Evolutionary conservation across 1,140 invertebrate genomes (phyloP).

Genomic region (Brachionus koreanus): DNA sequence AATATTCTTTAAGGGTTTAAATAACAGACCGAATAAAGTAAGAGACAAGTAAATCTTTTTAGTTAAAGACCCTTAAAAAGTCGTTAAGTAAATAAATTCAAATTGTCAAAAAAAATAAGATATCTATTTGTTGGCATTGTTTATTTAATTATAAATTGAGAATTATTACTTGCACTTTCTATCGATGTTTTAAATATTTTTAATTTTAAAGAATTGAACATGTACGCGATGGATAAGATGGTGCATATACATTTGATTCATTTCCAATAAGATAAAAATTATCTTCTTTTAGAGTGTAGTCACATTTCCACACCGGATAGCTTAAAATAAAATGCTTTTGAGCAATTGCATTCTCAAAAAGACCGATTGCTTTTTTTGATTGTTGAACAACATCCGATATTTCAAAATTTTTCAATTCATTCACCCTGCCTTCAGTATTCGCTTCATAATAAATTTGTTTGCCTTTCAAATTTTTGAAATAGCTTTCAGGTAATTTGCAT

Average conservation of each 20-base stretch:
- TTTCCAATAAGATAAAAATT: not conserved
- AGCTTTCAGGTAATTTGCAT: not conserved
- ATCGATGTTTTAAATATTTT: too few species aligned
- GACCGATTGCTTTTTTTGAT: not conserved
- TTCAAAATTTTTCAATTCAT: not conserved
- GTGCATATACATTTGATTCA: not conserved
- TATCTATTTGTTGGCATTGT: too few species aligned
- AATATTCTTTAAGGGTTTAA: too few species aligned
- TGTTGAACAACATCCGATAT: not conserved
- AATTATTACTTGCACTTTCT: too few species aligned
- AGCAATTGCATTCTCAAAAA: not conserved
- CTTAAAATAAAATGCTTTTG: not conserved
- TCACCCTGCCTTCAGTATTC: not conserved
- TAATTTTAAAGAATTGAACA: not conserved
- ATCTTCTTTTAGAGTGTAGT: not conserved
- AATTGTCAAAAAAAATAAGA: too few species aligned
- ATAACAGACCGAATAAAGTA: too few species aligned
- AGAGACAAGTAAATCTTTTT: too few species aligned
- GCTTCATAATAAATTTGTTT: not conserved
- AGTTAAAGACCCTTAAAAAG: too few species aligned
- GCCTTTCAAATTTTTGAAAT: not conserved
- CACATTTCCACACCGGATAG: conserved; percentile 11
- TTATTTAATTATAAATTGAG: too few species aligned
- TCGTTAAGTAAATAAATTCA: too few species aligned
- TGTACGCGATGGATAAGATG: not conserved